Conservation (phyloP, 2,888 invertebrate genomes). For the Tipula confusa region DNA sequence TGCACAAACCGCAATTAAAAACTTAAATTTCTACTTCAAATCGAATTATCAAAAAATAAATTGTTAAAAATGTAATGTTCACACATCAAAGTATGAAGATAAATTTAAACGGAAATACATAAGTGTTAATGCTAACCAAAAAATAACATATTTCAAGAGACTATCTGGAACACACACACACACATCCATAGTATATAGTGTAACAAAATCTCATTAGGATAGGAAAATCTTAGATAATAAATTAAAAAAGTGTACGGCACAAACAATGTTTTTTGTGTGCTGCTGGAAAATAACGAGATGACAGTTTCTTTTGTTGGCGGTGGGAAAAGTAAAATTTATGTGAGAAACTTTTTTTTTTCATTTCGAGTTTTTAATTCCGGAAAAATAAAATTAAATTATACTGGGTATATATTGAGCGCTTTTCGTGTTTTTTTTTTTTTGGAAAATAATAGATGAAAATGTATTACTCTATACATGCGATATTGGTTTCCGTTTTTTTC, state of each 20-base stretch:
- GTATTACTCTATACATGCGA: background rate
- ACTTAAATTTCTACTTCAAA: background rate
- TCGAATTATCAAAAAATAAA: background rate
- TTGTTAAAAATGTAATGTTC: background rate
- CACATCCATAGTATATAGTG: background rate
- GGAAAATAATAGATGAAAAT: conserved; percentile 3
- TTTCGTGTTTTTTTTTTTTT: background rate
- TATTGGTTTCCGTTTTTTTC: background rate
- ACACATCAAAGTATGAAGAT: background rate
- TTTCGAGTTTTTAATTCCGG: conserved; percentile 9
- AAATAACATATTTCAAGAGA: background rate
- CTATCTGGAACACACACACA: background rate
- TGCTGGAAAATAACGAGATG: background rate
- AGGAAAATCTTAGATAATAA: conserved; percentile 4
- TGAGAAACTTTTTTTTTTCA: background rate
- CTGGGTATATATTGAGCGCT: background rate
- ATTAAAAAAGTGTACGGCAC: conserved; percentile 12
- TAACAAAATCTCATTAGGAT: background rate
- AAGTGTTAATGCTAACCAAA: background rate
- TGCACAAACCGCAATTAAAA: background rate
- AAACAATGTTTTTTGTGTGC: background rate
- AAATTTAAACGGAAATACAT: background rate
- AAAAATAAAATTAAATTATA: conserved; percentile 3
- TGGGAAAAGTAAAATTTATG: conserved; percentile 15
- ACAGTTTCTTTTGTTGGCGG: conserved; percentile 20